phyloP scores from a whole-genome alignment of 2,113 vertebrate species.

The Pelusios castaneus region DNA sequence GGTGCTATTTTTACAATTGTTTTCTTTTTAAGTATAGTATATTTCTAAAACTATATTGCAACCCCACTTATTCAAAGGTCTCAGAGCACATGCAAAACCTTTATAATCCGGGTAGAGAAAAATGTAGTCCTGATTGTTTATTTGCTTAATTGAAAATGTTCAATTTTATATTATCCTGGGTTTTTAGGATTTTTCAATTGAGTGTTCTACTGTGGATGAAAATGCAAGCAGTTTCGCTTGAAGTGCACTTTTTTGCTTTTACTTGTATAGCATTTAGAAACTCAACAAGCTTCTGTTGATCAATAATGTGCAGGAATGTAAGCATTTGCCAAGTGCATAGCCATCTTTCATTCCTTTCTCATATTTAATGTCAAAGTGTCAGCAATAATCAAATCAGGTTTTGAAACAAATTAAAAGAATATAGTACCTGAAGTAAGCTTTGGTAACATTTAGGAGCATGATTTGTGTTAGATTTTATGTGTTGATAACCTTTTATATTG shows the following conservation, averaged over 20 bases:
- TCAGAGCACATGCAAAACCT: neutral
- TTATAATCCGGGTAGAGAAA: neutral
- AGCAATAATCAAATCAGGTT: neutral
- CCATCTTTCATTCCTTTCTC: slow-evolving; percentile 4
- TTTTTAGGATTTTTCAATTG: neutral
- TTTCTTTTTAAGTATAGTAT: neutral
- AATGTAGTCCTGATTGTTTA: neutral
- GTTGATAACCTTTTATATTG: neutral
- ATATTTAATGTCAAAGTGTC: neutral
- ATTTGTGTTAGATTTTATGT: neutral
- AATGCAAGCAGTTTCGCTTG: neutral
- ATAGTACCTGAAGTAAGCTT: rapidly evolving
- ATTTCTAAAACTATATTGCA: neutral
- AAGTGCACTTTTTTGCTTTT: neutral
- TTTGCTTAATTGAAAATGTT: neutral
- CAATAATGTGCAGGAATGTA: neutral
- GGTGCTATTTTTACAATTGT: neutral
- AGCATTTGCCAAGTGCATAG: neutral
- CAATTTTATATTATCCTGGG: neutral
- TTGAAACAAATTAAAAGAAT: neutral
- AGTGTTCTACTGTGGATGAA: neutral
- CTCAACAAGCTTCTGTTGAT: neutral
- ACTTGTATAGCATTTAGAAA: neutral
- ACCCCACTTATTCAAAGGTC: neutral
- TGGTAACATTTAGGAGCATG: neutral